Percentiles rank a stretch among this genome's conserved stretches.
These are phyloP conservation scores for Parelbella ahira DNA, from an alignment of 2,888 invertebrate genomes.

Conservation along the genomic window DNA sequence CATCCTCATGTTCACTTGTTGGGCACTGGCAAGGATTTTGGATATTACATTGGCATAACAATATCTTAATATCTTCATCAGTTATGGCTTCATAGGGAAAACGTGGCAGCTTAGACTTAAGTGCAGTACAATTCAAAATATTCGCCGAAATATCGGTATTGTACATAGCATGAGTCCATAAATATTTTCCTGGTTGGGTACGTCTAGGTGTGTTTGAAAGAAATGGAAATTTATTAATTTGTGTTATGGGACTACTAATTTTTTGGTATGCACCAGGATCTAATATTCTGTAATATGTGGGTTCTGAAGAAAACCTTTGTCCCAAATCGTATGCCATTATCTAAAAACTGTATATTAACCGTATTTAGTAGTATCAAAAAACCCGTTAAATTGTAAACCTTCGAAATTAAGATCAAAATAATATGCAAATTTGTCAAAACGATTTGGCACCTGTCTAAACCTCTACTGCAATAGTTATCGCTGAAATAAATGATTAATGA, in stretches of 20 bases:
- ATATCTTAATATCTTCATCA: slow-evolving; percentile 49
- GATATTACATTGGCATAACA: slow-evolving; percentile 56
- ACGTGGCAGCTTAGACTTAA: slow-evolving; percentile 53
- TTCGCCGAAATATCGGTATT: slow-evolving; percentile 33
- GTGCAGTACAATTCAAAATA: slow-evolving; percentile 51
- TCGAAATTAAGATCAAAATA: no score
- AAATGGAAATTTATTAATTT: slow-evolving; percentile 49
- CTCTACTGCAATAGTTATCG: no score
- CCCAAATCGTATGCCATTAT: slow-evolving; percentile 55
- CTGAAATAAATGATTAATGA: no score
- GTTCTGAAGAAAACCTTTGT: slow-evolving; percentile 44
- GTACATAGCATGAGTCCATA: slow-evolving; percentile 59
- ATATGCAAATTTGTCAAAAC: no score
- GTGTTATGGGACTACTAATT: slow-evolving; percentile 28
- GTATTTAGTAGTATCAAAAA: no score
- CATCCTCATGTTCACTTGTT: slow-evolving; percentile 31
- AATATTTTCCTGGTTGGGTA: slow-evolving; percentile 30
- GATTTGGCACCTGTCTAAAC: no score
- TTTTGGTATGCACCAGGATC: slow-evolving; percentile 62
- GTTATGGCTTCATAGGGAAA: slow-evolving; percentile 57
- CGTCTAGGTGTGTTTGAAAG: slow-evolving; percentile 47
- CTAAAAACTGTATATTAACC: no score
- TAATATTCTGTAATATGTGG: slow-evolving; percentile 42
- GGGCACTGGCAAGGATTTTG: slow-evolving; percentile 50
- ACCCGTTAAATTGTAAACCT: no score